Base-by-base conservation (phyloP, 2,113 vertebrate species). In the Coryphaenoides rupestris region DNA sequence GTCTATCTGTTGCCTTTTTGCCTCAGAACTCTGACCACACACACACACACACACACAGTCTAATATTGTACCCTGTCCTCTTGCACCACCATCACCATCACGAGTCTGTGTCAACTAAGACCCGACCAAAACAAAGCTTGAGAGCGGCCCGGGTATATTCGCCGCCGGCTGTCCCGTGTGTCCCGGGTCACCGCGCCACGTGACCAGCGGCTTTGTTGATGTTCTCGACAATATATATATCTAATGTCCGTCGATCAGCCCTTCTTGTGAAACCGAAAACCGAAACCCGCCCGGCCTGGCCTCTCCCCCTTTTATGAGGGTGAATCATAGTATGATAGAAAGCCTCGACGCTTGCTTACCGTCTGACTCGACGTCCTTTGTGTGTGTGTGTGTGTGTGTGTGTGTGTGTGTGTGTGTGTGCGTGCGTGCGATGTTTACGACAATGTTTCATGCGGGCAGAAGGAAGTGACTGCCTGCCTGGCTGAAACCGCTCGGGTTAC, bases 1-100 rank as follows among this genome's bases (percentile, higher is more conserved):
- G n/a, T 33, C 28, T 40, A 9, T 33, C 28, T 33, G 5, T 33
- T 40, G 9, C 33, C 21, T n/a, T 54, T 21, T 55, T 0, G 21
- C 10, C 55, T 28, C 47, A n/a, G n/a, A n/a, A n/a, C n/a, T n/a
- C n/a, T n/a, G n/a, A n/a, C 40, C 60, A 65, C 69, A 65, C 19
- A n/a, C 58, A 21, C 60, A 74, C 60, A 66, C 52, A 77, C 15
- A 74, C 70, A 68, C 81, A 73, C 66, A 63, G 63, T 75, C 61
- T 54, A 67, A 26, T 46, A 77, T 73, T 79, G 77, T 74, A 75
- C 63, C 58, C 59, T 54, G 17, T 24, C 28, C 70, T 77, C 28
- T 68, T 77, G 69, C 76, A 58, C 21, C 63, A 67, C 78, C 73
- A 81, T 83, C 77, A 78, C 63, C 81, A 78, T 72, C 28, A n/a